Evolutionary conservation across 2,113 vertebrate species (phyloP).

Genomic region (Athene cunicularia): DNA sequence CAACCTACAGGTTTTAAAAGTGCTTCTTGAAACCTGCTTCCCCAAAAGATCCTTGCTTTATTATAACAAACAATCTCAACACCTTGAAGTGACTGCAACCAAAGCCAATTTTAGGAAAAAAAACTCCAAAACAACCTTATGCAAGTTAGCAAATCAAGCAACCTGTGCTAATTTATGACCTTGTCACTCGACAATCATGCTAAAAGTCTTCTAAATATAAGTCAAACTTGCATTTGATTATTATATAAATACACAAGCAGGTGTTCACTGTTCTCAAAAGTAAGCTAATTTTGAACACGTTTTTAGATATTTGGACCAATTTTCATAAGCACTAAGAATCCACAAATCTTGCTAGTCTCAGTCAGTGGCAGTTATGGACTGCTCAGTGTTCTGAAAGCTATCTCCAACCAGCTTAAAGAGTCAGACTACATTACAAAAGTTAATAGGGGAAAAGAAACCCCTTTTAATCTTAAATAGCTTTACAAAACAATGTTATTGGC

Average conservation of each 20-base stretch:
- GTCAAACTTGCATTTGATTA: background rate
- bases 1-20: background rate
- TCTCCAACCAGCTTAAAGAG: background rate
- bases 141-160: background rate
- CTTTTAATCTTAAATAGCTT: background rate
- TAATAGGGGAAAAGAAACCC: background rate
- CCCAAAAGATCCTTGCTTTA: background rate
- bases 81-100: background rate
- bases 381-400: background rate
- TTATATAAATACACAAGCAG: background rate
- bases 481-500: background rate
- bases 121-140: fast-evolving
- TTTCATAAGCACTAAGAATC: background rate
- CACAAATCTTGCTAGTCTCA: background rate
- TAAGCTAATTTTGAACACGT: background rate
- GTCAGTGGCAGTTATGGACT: background rate
- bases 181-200: background rate
- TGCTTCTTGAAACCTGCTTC: background rate
- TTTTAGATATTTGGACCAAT: background rate
- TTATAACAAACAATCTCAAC: background rate
- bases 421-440: background rate
- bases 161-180: background rate
- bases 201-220: background rate
- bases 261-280: background rate
- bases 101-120: background rate